Percentiles rank a stretch among this genome's conserved stretches.
Evolutionary conservation across 2,113 vertebrate genomes (phyloP).

Genomic region (Poicephalus gulielmi): DNA sequence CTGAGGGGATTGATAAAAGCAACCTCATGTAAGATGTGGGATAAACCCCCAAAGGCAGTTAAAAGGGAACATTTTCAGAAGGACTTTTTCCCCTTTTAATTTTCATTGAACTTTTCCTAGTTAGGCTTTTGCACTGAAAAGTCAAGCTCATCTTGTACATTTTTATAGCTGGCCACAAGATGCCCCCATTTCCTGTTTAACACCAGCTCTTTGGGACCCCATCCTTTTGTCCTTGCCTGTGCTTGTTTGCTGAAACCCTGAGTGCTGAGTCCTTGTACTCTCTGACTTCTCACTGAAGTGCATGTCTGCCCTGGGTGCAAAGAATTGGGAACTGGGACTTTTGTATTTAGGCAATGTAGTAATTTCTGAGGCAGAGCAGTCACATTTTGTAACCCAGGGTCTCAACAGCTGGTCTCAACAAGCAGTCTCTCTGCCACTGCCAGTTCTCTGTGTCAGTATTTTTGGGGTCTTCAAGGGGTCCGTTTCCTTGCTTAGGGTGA

Average conservation of each 20-base stretch:
- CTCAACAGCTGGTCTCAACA: neutral
- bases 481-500: neutral
- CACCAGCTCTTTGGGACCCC: neutral
- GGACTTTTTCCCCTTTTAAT: neutral
- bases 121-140: neutral
- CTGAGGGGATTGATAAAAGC: neutral
- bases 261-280: neutral
- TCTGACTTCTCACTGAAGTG: neutral
- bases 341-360: neutral
- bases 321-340: neutral
- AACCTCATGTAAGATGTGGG: neutral
- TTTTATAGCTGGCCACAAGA: constrained; percentile 59
- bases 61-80: neutral
- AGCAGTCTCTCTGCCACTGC: neutral
- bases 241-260: neutral
- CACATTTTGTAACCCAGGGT: neutral
- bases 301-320: neutral
- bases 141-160: neutral
- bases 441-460: neutral
- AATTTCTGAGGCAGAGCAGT: neutral
- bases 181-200: constrained; percentile 43
- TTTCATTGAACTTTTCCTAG: neutral
- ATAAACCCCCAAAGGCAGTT: neutral
- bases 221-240: neutral
- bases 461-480: neutral